Evolutionary conservation across 2,113 vertebrate genomes (phyloP).

Genomic region (Balaeniceps rex): DNA sequence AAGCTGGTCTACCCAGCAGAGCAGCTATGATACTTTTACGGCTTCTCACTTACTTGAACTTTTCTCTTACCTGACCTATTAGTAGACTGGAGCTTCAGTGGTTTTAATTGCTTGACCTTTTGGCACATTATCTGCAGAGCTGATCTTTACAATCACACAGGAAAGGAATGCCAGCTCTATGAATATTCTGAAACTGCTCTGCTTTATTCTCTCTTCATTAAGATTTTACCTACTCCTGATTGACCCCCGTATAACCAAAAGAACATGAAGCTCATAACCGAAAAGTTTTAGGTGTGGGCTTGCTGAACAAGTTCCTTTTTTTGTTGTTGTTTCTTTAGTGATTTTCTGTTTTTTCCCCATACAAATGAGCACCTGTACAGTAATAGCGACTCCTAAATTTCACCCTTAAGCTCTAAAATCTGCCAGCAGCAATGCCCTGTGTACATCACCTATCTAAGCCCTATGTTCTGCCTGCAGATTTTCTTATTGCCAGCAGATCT

Average conservation of each 20-base stretch:
- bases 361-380: neutral
- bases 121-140: slow-evolving; percentile 1
- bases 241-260: neutral
- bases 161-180: neutral
- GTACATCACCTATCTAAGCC: neutral
- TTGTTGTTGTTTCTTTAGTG: neutral
- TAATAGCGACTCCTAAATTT: neutral
- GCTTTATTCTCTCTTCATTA: neutral
- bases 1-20: neutral
- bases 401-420: neutral
- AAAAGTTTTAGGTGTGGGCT: neutral
- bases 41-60: slow-evolving; percentile 12
- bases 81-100: neutral
- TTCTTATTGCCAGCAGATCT: neutral
- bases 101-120: slow-evolving; percentile 47
- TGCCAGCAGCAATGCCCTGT: neutral
- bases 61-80: neutral
- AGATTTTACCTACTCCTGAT: neutral
- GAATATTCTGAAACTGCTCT: neutral
- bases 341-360: neutral
- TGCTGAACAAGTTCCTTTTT: neutral
- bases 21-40: neutral
- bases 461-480: neutral
- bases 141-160: slow-evolving; percentile 5
- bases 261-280: neutral